phyloP scores from a whole-genome alignment of 2,888 invertebrate genomes.

The Leptopilina syphax region DNA sequence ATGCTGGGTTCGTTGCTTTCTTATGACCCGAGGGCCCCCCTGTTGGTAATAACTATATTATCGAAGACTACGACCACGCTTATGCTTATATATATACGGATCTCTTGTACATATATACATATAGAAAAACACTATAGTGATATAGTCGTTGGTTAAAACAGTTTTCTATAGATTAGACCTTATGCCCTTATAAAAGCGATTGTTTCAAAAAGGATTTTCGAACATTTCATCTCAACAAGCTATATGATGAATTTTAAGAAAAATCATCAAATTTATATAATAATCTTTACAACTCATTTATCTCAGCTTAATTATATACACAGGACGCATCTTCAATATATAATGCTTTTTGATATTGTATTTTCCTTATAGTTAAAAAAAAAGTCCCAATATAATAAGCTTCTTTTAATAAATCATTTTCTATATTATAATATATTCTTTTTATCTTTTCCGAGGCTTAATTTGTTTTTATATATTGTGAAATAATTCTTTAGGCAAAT shows the following conservation, averaged over 20 bases:
- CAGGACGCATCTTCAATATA: no score
- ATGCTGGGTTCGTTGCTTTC: constrained; percentile 74
- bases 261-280: not conserved
- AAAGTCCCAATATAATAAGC: no score
- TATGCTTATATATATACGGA: constrained; percentile 39
- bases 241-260: not conserved
- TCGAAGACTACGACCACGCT: constrained; percentile 69
- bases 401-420: no score
- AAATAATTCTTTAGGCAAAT: no score
- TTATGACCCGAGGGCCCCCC: constrained; percentile 65
- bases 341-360: no score
- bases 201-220: constrained; percentile 16
- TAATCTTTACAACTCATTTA: constrained; percentile 13
- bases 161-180: constrained; percentile 28
- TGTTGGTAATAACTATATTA: constrained; percentile 76
- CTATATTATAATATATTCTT: no score
- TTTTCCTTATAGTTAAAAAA: no score
- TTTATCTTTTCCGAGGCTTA: no score
- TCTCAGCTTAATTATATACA: not conserved
- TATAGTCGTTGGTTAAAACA: constrained; percentile 16
- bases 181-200: constrained; percentile 8
- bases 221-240: constrained; percentile 5
- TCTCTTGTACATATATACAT: not conserved
- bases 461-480: no score
- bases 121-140: not conserved